Percentiles rank a stretch among this genome's conserved stretches.
Evolutionary conservation across 2,797 vertebrate species (phyloP).

Genomic region (Argya squamiceps): DNA sequence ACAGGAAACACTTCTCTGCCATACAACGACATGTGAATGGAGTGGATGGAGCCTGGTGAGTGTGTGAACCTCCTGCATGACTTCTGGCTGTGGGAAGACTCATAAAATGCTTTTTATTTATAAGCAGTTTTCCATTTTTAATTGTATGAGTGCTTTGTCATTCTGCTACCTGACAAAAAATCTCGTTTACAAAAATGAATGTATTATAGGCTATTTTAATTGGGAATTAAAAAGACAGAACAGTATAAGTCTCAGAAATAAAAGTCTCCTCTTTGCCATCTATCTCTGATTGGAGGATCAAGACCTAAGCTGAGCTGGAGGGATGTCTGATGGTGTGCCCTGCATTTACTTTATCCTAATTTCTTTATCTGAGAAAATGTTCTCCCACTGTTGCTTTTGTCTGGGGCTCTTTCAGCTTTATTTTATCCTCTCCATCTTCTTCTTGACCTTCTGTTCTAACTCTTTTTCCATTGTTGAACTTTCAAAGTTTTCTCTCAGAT

Average conservation of each 20-base stretch:
- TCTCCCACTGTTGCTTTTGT: neutral
- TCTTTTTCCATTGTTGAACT: neutral
- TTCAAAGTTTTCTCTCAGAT: neutral
- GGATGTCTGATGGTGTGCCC: neutral
- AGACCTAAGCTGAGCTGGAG: neutral
- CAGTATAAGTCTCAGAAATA: neutral
- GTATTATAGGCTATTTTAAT: neutral
- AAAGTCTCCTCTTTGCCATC: neutral
- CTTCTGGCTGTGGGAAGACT: neutral
- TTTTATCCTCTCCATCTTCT: neutral
- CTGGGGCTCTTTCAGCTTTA: neutral
- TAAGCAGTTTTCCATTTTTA: neutral
- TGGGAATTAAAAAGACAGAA: neutral
- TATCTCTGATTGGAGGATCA: neutral
- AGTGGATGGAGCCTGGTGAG: neutral
- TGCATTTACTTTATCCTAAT: neutral
- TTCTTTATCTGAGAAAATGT: neutral
- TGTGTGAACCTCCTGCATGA: neutral
- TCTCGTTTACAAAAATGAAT: neutral
- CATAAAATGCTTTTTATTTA: neutral
- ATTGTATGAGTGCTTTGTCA: neutral
- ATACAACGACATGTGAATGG: neutral
- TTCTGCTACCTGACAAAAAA: neutral
- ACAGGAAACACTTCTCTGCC: constrained; percentile 10
- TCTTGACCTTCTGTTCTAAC: neutral